Conservation (phyloP, 2,113 vertebrate genomes). For the Hyperopisus bebe region DNA sequence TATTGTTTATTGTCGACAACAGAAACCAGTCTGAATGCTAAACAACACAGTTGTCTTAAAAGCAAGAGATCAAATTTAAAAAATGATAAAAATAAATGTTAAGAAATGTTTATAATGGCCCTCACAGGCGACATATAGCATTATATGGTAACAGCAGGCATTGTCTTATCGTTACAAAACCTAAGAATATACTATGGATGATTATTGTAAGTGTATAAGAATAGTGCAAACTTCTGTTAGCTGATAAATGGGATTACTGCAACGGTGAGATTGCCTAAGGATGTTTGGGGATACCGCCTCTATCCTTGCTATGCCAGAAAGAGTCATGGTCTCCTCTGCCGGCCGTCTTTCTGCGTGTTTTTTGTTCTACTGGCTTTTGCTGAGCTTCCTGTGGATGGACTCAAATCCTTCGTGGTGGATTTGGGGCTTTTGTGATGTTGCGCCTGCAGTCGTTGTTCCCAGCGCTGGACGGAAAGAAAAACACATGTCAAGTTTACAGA, state of each 20-base stretch:
- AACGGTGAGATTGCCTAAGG: background rate
- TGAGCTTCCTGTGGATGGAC: background rate
- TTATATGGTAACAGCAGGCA: background rate
- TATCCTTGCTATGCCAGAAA: background rate
- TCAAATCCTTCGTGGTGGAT: background rate
- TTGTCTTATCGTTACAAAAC: background rate
- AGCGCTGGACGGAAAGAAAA: background rate
- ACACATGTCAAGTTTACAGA: background rate
- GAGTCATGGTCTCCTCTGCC: background rate
- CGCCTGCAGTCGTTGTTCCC: slow-evolving; percentile 21
- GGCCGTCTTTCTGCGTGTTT: slow-evolving; percentile 10
- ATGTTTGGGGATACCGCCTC: background rate
- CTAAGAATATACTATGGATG: background rate
- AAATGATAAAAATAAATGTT: background rate
- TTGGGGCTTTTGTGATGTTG: slow-evolving; percentile 6
- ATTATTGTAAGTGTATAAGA: background rate
- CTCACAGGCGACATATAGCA: background rate
- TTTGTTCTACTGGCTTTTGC: slow-evolving; percentile 4
- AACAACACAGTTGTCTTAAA: slow-evolving; percentile 17
- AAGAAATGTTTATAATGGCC: background rate
- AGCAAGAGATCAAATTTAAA: background rate
- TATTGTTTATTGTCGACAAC: background rate
- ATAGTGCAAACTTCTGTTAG: slow-evolving; percentile 16
- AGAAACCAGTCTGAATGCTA: slow-evolving; percentile 16
- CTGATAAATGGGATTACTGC: background rate